These are phyloP conservation scores for Diloba caeruleocephala DNA, from an alignment of 2,888 invertebrate genomes.

Conservation along the genomic window DNA sequence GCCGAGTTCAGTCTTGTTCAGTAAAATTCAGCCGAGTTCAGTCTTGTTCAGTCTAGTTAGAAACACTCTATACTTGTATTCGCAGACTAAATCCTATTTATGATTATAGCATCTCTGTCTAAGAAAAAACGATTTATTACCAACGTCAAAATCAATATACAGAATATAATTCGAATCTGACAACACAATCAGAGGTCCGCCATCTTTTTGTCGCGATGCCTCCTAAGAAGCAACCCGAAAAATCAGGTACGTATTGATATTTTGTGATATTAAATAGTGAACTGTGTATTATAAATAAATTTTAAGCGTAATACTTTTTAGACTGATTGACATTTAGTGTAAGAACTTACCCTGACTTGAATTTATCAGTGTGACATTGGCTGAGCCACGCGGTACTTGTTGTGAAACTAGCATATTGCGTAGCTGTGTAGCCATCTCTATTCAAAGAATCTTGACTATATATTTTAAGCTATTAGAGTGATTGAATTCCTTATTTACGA, in stretches of 20 bases:
- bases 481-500: no score
- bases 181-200: conserved; percentile 60
- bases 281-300: conserved; percentile 5
- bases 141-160: conserved; percentile 19
- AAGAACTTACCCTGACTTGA: not conserved
- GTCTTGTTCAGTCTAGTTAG: no score
- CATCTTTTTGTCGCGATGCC: conserved; percentile 92
- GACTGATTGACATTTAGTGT: conserved; percentile 11
- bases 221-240: conserved; percentile 96
- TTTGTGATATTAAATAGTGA: conserved; percentile 48
- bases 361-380: conserved; percentile 43
- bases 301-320: conserved; percentile 2
- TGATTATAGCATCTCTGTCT: no score
- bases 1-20: no score
- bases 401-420: conserved; percentile 33
- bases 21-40: no score
- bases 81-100: no score
- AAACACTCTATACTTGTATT: no score
- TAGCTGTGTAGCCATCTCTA: no score
- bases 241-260: conserved; percentile 92
- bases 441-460: no score
- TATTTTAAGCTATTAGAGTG: no score
- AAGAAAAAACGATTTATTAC: conserved; percentile 8
- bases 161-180: conserved; percentile 25
- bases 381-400: conserved; percentile 75